Base-by-base conservation (phyloP, 2,113 vertebrate species). In the Peromyscus californicus region DNA sequence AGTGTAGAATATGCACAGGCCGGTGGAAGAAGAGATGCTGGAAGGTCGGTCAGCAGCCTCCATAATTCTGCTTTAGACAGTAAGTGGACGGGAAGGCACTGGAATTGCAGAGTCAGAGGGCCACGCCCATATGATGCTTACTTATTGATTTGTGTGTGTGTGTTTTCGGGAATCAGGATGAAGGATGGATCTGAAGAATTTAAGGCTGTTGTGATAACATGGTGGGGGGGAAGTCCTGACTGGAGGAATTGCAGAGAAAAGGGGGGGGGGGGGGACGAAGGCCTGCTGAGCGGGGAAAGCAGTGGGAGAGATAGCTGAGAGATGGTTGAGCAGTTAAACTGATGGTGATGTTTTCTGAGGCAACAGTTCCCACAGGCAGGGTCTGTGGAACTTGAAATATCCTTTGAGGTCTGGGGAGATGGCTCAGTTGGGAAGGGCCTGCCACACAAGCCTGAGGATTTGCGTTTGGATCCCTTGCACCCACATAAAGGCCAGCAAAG, bases 121-220 rank as follows among this genome's bases (percentile, higher is more conserved):
- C 13, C 12, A 90, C 31, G 45, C 51, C 67, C 67, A 21, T 85
- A 39, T 76, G 33, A 33, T 45, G 22, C 61, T 94, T 87, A 87
- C 65, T 92, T 87, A 74, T 67, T 87, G 61, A 87, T 82, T 76
- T 94, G 48, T 76, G 61, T 80, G 90, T 61, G 85, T 92, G 80
- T 57, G 57, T 69, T 63, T 84, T 63, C 48, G 80, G 48, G 76
- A 87, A 87, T 63, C 22, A 42, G 48, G 26, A 7, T 26, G 57
- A 96, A 82, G 33, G 51, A 86, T 80, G 45, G 70, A 82, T n/a
- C 69, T 45, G 75, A n/a, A 94, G 67, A 69, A 26, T 69, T 87
- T n/a, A 57, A 72, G 87, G 51, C 45, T 89, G 24, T 39, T n/a
- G 9, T 11, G 29, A 22, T 17, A 70, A 65, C 26, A 79, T 3